Conservation (phyloP, 2,797 vertebrate genomes). For the Tarsius wallacei region DNA sequence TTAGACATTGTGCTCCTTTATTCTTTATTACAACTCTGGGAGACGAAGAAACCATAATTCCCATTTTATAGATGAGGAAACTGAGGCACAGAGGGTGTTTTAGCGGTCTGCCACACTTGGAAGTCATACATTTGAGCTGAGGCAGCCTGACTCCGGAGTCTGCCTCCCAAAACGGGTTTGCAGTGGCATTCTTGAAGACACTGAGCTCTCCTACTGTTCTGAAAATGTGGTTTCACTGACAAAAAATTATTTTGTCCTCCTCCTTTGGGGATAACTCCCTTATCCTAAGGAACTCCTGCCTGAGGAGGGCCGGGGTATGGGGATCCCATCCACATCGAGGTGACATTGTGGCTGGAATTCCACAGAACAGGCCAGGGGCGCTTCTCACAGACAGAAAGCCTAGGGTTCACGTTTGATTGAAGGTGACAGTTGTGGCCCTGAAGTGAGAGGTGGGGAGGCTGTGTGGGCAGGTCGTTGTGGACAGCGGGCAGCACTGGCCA, state of each 20-base stretch:
- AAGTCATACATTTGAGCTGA: not conserved
- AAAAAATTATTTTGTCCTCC: not conserved
- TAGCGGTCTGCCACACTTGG: not conserved
- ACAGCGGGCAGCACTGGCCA: not conserved
- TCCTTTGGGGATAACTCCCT: not conserved
- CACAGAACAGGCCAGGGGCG: rapidly evolving
- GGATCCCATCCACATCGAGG: rapidly evolving
- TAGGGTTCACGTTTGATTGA: rapidly evolving
- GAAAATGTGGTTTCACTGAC: not conserved
- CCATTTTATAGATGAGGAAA: not conserved
- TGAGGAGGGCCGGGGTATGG: not conserved
- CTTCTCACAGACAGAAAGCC: not conserved
- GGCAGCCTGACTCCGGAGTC: not conserved
- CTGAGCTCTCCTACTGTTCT: not conserved
- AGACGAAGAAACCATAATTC: not conserved
- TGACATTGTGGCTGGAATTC: not conserved
- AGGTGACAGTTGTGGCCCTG: not conserved
- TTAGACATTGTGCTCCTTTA: not conserved
- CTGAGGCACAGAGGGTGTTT: rapidly evolving
- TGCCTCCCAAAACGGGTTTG: not conserved
- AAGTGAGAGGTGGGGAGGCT: not conserved
- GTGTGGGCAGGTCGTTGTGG: not conserved
- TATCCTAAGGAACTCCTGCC: not conserved
- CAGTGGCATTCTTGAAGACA: not conserved
- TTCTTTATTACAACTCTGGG: not conserved